Base-by-base conservation (phyloP, 2,797 vertebrate genomes). In the Argyrosomus regius region DNA sequence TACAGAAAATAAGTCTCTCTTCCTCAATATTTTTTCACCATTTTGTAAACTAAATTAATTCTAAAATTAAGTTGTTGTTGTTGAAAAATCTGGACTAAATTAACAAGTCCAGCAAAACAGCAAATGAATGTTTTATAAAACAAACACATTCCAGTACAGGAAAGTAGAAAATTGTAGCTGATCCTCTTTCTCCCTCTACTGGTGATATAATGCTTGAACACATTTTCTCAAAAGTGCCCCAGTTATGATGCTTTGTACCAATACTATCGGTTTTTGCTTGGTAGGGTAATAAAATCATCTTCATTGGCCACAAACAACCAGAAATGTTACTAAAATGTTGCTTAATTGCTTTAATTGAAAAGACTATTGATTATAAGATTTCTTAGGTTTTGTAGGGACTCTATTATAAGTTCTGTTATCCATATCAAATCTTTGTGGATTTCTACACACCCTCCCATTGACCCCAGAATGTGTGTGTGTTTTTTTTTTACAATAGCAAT, bases 161-260 rank as follows among this genome's bases (percentile, higher is more conserved):
- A 52, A 31, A 3, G 8, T 6, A 14, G 2, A 67, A 20, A 59
- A 50, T 11, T 58, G 24, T 18, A 72, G 49, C 53, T 28, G 64
- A 69, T 78, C 43, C 82, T 91, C 73, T 88, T 48, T 1, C 82
- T 73, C 91, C 91, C 87, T 82, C 93, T 93, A 66, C 75, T 91
- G 95, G 90, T 80, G 26, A 54, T 3, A 11, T 11, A n/a, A 54
- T 53, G 48, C 70, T 22, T 39, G 4, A 76, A 31, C 48, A 22
- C 2, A 11, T 57, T 35, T 59, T 13, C 11, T 50, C 13, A 41
- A n/a, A 54, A 53, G 5, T 5, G 41, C 6, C 10, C 1, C n/a
- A 10, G 3, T 35, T n/a, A 46, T 64, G 20, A 4, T 12, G 8
- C 14, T 45, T 12, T 0, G 7, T 26, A n/a, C 0, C 13, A 75